Conservation (phyloP, 92 coral and sea anemone species). For the Epizoanthus illoricatus region DNA sequence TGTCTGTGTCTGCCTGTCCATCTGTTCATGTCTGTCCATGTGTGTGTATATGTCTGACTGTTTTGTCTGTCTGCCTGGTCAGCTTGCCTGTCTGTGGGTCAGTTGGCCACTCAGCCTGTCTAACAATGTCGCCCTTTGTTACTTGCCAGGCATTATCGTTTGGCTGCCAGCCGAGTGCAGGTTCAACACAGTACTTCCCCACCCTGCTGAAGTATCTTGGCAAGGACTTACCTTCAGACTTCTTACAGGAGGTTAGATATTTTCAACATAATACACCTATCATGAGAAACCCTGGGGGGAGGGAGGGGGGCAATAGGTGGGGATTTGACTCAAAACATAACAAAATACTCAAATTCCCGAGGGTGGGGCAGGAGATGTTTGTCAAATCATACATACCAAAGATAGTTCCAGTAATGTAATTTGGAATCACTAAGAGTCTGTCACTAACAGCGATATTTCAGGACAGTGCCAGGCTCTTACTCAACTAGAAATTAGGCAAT, state of each 20-base stretch:
- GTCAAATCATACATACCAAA: too few relatives aligned
- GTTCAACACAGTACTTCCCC: constrained; percentile 63
- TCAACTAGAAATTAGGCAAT: too few relatives aligned
- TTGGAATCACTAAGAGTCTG: too few relatives aligned
- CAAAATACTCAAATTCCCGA: too few relatives aligned
- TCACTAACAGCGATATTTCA: too few relatives aligned
- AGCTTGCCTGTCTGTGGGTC: not conserved
- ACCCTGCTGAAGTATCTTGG: constrained; percentile 64
- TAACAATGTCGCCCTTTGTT: not conserved
- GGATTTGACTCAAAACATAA: too few relatives aligned
- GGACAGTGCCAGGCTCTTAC: too few relatives aligned
- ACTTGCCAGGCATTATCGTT: constrained; percentile 62
- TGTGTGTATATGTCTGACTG: not conserved
- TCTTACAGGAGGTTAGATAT: constrained; percentile 69
- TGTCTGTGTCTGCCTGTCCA: not conserved
- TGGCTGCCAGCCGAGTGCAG: constrained; percentile 43
- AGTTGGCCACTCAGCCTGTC: not conserved
- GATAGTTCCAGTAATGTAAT: too few relatives aligned
- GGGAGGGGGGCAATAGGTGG: too few relatives aligned
- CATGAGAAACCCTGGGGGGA: too few relatives aligned
- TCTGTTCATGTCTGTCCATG: not conserved
- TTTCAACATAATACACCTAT: too few relatives aligned
- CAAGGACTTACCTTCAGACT: constrained; percentile 68
- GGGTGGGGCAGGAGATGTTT: too few relatives aligned
- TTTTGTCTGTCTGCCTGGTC: not conserved